These are phyloP conservation scores for Catocala sponsa DNA, from an alignment of 2,888 invertebrate species.

Conservation along the genomic window DNA sequence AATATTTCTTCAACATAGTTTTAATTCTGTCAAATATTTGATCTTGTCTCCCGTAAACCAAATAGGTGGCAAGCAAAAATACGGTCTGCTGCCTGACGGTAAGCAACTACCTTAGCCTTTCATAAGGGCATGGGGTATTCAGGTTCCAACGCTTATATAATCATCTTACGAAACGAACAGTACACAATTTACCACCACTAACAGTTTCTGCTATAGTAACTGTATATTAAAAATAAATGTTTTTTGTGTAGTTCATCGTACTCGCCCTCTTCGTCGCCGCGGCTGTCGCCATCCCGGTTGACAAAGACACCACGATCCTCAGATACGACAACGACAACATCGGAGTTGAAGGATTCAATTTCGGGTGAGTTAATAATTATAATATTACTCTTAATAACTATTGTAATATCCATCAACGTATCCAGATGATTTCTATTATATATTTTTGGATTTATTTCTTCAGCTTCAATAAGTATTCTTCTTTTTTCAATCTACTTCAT, in stretches of 20 bases:
- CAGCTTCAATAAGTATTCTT: too few relatives aligned
- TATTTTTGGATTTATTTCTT: too few relatives aligned
- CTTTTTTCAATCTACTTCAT: too few relatives aligned
- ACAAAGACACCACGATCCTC: conserved; percentile 55
- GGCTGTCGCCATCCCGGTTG: conserved; percentile 61
- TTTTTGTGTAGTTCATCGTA: conserved; percentile 64
- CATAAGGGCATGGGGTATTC: too few relatives aligned
- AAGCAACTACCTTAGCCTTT: too few relatives aligned
- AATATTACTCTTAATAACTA: neutral
- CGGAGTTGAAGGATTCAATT: conserved; percentile 65
- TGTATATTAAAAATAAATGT: neutral
- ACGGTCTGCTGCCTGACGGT: too few relatives aligned
- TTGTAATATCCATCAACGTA: neutral
- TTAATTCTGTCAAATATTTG: neutral
- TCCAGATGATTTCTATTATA: too few relatives aligned
- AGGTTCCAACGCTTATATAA: too few relatives aligned
- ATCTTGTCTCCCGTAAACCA: neutral
- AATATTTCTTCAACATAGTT: neutral
- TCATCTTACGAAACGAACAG: too few relatives aligned
- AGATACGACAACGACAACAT: conserved; percentile 63
- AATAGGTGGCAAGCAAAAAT: too few relatives aligned
- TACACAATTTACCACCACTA: too few relatives aligned
- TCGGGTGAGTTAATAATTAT: conserved; percentile 57
- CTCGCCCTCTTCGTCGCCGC: conserved; percentile 69
- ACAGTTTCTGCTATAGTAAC: too few relatives aligned